Evolutionary conservation across 2,797 vertebrate genomes (phyloP).

Genomic region (Chanos chanos): DNA sequence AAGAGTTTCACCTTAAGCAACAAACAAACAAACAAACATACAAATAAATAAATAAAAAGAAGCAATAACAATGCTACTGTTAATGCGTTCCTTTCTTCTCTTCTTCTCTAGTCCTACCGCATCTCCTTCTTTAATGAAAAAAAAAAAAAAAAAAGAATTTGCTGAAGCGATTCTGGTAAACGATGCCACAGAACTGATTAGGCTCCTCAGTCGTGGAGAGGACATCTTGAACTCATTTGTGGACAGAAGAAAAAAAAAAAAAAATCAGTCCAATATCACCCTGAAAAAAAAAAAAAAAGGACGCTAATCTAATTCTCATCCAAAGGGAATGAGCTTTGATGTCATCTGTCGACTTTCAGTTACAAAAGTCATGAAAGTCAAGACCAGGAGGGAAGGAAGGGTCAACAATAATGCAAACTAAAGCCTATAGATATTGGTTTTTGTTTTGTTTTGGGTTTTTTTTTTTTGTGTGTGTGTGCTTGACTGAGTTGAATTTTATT

Average conservation of each 20-base stretch:
- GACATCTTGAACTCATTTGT: conserved; percentile 56
- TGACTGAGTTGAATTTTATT: too few relatives aligned
- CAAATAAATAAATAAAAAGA: too few relatives aligned
- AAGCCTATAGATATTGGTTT: background rate
- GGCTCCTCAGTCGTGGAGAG: conserved; percentile 40
- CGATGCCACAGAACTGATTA: conserved; percentile 48
- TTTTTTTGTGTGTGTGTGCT: too few relatives aligned
- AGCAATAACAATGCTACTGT: too few relatives aligned
- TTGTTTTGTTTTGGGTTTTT: too few relatives aligned
- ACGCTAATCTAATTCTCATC: conserved; percentile 25
- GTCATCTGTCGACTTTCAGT: background rate
- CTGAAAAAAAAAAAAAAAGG: background rate
- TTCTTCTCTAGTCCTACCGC: conserved; percentile 17
- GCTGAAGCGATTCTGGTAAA: conserved; percentile 52
- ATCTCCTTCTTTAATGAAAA: conserved; percentile 17
- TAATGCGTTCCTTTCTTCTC: conserved; percentile 42
- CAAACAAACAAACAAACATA: too few relatives aligned
- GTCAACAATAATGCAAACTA: background rate
- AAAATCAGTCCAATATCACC: conserved; percentile 17
- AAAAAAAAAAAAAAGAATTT: conserved; percentile 20
- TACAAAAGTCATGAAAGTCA: too few relatives aligned
- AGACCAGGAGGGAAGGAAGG: too few relatives aligned
- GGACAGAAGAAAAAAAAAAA: conserved; percentile 39
- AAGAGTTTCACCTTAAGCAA: background rate
- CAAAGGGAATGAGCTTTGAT: conserved; percentile 3